Evolutionary conservation across 2,797 vertebrate genomes (phyloP), one percentile per base, ranked within the genome.

Genomic region (Crocodylus rhombifer): DNA sequence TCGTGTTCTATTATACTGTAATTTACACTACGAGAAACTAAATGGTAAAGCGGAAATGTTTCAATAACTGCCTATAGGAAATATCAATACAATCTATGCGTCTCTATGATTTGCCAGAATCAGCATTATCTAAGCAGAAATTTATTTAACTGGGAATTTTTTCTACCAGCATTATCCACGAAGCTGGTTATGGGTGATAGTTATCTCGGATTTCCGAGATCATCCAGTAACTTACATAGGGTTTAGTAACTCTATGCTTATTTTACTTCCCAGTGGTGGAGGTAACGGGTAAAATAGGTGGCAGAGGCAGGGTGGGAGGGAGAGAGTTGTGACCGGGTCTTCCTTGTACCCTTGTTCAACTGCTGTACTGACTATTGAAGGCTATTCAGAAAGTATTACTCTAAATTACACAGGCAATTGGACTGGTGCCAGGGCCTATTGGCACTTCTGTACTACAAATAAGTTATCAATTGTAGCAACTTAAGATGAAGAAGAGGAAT

Each of bases 21-120:
- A 14, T 7, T 13, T 71, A 12, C 14, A 21, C 36, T 25, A 69
- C 20, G 21, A 33, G 36, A 21, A 7, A 33, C 30, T 18, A 93
- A 92, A 95, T 42, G 90, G 51, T 95, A 56, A 94, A 74, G 80
- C 87, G 86, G 91, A 95, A 96, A 87, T 88, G 85, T 96, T 95
- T 93, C 88, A 93, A 93, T 95, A 91, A 96, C 91, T 96, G 93
- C 77, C 81, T 87, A 90, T 96, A 84, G 84, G 63, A 81, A 92
- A 90, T 33, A 77, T 89, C 93, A 95, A 94, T 90, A 92, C 91
- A 96, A 93, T 73, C 14, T 61, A 62, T 63, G 42, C 33, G 7
- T 71, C 42, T 14, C 33, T 21, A 71, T 20, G 65, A 61, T 84
- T 94, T 92, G 91, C 92, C 89, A 92, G 94, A 93, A 87, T 86